A percentile compares a stretch with the other conserved stretches of the same genome.
These are phyloP conservation scores for Xenotilapia longispinis DNA, from an alignment of 2,113 vertebrate species.

Conservation along the genomic window DNA sequence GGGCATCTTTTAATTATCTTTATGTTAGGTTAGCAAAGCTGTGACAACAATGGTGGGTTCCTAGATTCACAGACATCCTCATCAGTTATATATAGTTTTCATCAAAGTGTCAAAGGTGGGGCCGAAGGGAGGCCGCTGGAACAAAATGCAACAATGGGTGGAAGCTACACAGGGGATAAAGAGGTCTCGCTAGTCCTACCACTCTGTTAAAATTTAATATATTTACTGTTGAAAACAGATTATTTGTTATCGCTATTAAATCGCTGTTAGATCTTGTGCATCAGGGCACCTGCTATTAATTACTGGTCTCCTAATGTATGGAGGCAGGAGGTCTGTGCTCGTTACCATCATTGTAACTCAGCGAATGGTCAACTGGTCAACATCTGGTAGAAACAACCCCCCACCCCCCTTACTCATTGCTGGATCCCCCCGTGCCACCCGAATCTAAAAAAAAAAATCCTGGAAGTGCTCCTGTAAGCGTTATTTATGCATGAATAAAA, in stretches of 20 bases:
- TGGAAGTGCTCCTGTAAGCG: background rate
- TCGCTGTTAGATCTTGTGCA: background rate
- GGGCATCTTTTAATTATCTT: background rate
- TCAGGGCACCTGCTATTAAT: background rate
- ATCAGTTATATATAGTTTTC: background rate
- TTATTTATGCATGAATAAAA: background rate
- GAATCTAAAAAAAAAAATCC: background rate
- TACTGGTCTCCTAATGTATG: background rate
- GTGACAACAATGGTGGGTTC: background rate
- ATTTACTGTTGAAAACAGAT: background rate
- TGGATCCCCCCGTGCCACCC: background rate
- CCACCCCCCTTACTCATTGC: background rate
- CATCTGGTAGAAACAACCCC: background rate
- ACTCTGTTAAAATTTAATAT: background rate
- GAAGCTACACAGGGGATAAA: background rate
- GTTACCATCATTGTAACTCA: background rate
- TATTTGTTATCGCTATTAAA: background rate
- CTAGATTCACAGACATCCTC: background rate
- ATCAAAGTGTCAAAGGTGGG: background rate
- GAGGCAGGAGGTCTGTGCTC: background rate
- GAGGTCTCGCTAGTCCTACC: background rate
- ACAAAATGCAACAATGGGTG: background rate
- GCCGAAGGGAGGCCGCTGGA: background rate
- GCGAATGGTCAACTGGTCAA: background rate
- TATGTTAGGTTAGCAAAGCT: background rate